These are phyloP conservation scores for Mus pahari DNA, from an alignment of 2,113 vertebrate species.

Conservation along the genomic window DNA sequence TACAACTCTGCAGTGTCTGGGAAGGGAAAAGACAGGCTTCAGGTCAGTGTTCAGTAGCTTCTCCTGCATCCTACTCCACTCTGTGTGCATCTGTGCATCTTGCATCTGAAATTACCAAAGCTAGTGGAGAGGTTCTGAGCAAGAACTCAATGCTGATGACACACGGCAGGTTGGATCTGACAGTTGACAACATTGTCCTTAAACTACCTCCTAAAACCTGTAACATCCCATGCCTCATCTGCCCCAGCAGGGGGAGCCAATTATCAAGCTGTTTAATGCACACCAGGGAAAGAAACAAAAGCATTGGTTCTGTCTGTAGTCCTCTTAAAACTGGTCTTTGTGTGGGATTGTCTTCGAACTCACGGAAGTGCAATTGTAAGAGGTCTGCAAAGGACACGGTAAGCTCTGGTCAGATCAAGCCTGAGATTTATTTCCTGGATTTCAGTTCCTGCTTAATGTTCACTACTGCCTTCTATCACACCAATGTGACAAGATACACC, in stretches of 20 bases:
- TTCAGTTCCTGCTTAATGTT: neutral
- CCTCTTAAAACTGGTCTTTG: neutral
- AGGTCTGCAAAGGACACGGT: neutral
- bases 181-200: too few species aligned
- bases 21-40: neutral
- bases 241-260: constrained; percentile 69
- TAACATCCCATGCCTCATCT: neutral
- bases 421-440: neutral
- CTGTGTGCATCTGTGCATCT: neutral
- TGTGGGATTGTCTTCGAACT: neutral
- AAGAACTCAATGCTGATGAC: neutral
- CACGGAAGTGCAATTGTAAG: neutral
- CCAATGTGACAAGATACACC: neutral
- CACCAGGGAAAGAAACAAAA: neutral
- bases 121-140: neutral
- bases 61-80: neutral
- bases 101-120: neutral
- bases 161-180: neutral
- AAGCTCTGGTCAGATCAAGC: neutral
- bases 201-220: neutral
- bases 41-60: neutral
- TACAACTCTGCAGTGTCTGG: neutral
- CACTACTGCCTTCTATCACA: neutral
- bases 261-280: constrained; percentile 27
- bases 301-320: neutral